Evolutionary conservation across 2,888 invertebrate genomes (phyloP).

Genomic region (Muschampia plurimacula): DNA sequence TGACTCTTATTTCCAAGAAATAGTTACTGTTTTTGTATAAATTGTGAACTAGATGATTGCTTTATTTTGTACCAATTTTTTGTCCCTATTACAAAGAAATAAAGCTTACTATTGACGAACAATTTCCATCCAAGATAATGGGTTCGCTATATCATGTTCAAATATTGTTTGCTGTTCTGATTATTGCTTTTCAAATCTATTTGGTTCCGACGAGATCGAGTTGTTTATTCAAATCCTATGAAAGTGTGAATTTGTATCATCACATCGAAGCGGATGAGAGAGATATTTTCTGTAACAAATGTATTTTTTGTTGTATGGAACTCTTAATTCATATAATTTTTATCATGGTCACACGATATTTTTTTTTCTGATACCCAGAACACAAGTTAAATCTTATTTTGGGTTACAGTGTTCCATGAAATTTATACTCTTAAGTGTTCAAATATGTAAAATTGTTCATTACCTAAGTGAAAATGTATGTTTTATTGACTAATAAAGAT

Average conservation of each 20-base stretch:
- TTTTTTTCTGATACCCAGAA: too few species aligned
- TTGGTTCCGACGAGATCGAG: constrained; percentile 13
- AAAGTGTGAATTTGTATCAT: constrained; percentile 3
- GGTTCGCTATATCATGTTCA: constrained; percentile 66
- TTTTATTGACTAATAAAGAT: too few species aligned
- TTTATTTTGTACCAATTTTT: constrained; percentile 43
- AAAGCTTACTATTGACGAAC: constrained; percentile 47
- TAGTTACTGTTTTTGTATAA: constrained; percentile 11
- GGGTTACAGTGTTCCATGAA: too few species aligned
- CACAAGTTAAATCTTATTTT: too few species aligned
- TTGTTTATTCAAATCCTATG: constrained; percentile 35
- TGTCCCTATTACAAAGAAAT: constrained; percentile 32
- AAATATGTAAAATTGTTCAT: too few species aligned
- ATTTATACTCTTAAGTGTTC: too few species aligned
- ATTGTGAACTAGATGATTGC: constrained; percentile 29
- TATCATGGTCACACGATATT: too few species aligned
- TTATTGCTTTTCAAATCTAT: constrained; percentile 52
- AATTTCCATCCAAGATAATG: constrained; percentile 34
- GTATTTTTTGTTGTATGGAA: too few species aligned
- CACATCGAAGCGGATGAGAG: neutral
- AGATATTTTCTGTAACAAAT: too few species aligned
- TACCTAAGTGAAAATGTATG: too few species aligned
- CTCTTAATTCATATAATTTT: too few species aligned
- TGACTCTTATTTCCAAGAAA: neutral
- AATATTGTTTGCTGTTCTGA: constrained; percentile 72